A percentile compares a stretch with the other conserved stretches of the same genome.
Conservation (phyloP, 2,113 vertebrate genomes). For the Ciconia boyciana region DNA sequence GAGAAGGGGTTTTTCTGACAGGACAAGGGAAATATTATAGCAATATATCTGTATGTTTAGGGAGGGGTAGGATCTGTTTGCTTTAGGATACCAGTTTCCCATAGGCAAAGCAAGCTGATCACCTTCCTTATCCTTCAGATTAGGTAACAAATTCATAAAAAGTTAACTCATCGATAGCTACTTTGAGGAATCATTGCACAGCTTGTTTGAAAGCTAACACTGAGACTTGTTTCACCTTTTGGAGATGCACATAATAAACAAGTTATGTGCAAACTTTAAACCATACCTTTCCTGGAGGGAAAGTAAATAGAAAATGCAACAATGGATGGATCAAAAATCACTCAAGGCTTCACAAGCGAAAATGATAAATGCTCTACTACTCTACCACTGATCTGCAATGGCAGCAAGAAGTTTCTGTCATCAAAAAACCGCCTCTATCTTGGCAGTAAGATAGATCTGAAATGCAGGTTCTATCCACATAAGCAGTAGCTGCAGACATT, state of each 20-base stretch:
- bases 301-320: neutral
- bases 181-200: neutral
- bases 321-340: neutral
- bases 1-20: neutral
- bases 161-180: neutral
- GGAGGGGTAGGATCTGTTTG: neutral
- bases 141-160: neutral
- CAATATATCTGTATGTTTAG: neutral
- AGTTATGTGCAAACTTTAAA: neutral
- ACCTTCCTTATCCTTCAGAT: neutral
- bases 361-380: neutral
- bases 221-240: neutral
- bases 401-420: neutral
- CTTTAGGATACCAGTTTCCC: neutral
- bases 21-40: neutral
- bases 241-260: rapidly evolving
- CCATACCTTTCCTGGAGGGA: neutral
- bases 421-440: neutral
- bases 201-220: neutral
- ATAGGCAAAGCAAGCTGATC: neutral
- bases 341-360: neutral
- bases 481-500: neutral
- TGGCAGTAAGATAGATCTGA: neutral
- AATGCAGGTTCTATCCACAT: neutral
- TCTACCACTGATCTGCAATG: neutral